A percentile compares a stretch with the other conserved stretches of the same genome.
phyloP scores from a whole-genome alignment of 2,113 vertebrate genomes.

The Oceanodroma tethys region DNA sequence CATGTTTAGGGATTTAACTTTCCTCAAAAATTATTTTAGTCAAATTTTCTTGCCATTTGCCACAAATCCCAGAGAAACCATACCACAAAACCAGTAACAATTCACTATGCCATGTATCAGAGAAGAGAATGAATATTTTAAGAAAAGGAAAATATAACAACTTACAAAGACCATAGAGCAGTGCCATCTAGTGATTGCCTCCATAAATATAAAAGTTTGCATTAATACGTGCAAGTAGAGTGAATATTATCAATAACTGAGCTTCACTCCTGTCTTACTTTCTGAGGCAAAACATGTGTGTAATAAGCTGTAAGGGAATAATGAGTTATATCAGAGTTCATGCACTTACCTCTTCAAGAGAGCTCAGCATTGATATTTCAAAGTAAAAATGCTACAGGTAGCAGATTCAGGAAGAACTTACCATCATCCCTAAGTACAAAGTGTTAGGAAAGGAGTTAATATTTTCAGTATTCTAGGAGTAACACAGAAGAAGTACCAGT shows the following conservation, averaged over 20 bases:
- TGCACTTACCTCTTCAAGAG: not conserved
- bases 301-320: not conserved
- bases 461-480: not conserved
- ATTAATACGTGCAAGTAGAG: not conserved
- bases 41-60: not conserved
- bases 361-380: not conserved
- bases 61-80: not conserved
- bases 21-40: not conserved
- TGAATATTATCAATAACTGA: not conserved
- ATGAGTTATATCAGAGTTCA: not conserved
- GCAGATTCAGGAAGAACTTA: not conserved
- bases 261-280: not conserved
- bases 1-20: not conserved
- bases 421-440: not conserved
- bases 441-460: not conserved
- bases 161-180: constrained; percentile 32
- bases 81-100: not conserved
- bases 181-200: constrained; percentile 52
- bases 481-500: not conserved
- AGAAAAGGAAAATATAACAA: not conserved
- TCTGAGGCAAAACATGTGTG: not conserved
- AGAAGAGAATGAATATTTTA: not conserved
- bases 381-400: not conserved
- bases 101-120: not conserved
- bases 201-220: not conserved